phyloP scores from a whole-genome alignment of 2,113 vertebrate genomes.

The Chaetorhynchus papuensis region DNA sequence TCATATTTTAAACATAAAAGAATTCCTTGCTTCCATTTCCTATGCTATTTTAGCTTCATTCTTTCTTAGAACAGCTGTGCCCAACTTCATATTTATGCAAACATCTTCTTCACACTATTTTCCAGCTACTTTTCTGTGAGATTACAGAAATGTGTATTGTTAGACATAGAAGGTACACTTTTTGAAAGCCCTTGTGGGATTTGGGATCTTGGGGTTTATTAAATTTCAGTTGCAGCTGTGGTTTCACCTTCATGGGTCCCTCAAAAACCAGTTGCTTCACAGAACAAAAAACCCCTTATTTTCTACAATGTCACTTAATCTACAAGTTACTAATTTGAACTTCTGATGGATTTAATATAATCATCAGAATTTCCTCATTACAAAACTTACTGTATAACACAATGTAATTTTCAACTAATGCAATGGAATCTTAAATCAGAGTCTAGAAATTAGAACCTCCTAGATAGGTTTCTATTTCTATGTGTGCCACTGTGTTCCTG shows the following conservation, averaged over 20 bases:
- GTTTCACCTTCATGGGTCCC: background rate
- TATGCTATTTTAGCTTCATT: constrained; percentile 5
- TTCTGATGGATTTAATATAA: background rate
- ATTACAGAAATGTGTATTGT: background rate
- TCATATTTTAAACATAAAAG: constrained; percentile 47
- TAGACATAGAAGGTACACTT: background rate
- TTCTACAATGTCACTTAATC: background rate
- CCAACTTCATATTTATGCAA: constrained; percentile 7
- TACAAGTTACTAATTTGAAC: background rate
- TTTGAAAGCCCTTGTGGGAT: background rate
- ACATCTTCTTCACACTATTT: background rate
- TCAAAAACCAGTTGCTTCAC: background rate
- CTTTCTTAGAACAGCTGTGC: constrained; percentile 33
- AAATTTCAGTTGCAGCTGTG: background rate
- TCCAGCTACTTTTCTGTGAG: background rate
- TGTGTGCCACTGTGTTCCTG: background rate
- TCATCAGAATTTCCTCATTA: background rate
- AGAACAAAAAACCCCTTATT: background rate
- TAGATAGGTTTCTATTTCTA: background rate
- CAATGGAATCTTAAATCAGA: background rate
- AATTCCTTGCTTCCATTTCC: constrained; percentile 26
- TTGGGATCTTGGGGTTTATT: background rate
- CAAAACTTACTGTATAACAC: background rate
- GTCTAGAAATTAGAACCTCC: background rate
- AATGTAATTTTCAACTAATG: background rate